Conservation (phyloP, 2,888 invertebrate genomes). For the Orthosia gracilis region DNA sequence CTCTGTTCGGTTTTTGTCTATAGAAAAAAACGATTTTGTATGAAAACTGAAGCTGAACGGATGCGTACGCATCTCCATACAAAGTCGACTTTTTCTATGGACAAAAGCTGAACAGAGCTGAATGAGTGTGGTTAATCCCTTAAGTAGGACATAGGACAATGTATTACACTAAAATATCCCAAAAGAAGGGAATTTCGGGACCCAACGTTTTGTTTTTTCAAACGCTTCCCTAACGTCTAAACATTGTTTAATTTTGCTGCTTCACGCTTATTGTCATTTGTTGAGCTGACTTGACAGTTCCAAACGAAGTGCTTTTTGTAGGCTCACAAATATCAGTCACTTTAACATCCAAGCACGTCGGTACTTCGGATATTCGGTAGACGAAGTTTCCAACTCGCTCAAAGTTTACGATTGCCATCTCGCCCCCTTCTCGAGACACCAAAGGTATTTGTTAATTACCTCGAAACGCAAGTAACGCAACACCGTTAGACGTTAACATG, state of each 20-base stretch:
- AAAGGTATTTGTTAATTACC: conserved; percentile 78
- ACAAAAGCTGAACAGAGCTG: too few species aligned
- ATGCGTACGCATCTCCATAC: too few species aligned
- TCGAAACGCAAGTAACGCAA: conserved; percentile 62
- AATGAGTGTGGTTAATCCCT: neutral
- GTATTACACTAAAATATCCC: conserved; percentile 23
- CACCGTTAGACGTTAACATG: conserved; percentile 72
- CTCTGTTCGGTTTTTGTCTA: too few species aligned
- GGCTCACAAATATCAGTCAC: conserved; percentile 48
- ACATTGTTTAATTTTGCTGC: conserved; percentile 81
- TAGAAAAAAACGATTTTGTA: too few species aligned
- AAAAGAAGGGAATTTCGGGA: conserved; percentile 50
- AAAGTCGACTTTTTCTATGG: too few species aligned
- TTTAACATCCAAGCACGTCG: conserved; percentile 49
- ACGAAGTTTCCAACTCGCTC: conserved; percentile 51
- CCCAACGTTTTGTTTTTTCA: conserved; percentile 65
- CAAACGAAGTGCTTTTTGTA: conserved; percentile 58
- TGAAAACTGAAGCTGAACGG: too few species aligned
- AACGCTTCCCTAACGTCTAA: conserved; percentile 60
- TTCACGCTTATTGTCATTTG: conserved; percentile 84
- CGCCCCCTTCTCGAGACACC: conserved; percentile 53
- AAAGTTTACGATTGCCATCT: conserved; percentile 76
- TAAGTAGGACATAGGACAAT: neutral
- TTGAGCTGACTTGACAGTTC: conserved; percentile 82
- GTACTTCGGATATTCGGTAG: conserved; percentile 30